Evolutionary conservation across 2,113 vertebrate genomes (phyloP), one percentile per base, ranked within the genome.

Genomic region (Cygnus atratus): DNA sequence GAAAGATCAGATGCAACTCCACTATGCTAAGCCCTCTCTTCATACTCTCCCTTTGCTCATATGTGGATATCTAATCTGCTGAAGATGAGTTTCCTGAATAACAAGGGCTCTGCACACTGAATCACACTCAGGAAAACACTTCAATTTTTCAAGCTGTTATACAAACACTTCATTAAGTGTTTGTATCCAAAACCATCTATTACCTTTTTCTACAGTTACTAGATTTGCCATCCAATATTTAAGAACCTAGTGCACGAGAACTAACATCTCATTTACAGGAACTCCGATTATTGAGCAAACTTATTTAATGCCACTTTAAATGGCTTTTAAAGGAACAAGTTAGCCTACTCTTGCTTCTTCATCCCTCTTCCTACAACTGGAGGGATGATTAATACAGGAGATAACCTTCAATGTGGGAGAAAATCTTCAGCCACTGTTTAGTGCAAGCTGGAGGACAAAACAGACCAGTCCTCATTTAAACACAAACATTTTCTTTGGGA

Each of bases 371-470:
- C 43, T 84, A 22, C 18, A 70, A 7, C 16, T 55, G 46, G 5
- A 66, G 35, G 74, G 61, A 59, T 33, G 25, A 73, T 73, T 50
- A 84, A 71, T 26, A 61, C 4, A 67, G 33, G 21, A 75, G 57
- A 67, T 11, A 43, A 52, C 13, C 54, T 61, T 18, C 37, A 18
- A 70, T 9, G 3, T 39, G 5, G 10, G 15, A 54, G 63, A 19
- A 62, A 44, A 13, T 70, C 41, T 89, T 89, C 59, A 55, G 46
- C 24, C 19, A 48, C 82, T 50, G 12, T 37, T 55, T 15, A 59
- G 50, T 0, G 0, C 21, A 14, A 84, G 19, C 12, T 63, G 16
- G n/a, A 67, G 28, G n/a, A 55, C 0, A 0, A 87, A 82, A 68
- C 18, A 81, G 22, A 14, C 16, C 25, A 71, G 68, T 54, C 22